phyloP scores from a whole-genome alignment of 2,797 vertebrate genomes.

The Clarias laeviceps region DNA sequence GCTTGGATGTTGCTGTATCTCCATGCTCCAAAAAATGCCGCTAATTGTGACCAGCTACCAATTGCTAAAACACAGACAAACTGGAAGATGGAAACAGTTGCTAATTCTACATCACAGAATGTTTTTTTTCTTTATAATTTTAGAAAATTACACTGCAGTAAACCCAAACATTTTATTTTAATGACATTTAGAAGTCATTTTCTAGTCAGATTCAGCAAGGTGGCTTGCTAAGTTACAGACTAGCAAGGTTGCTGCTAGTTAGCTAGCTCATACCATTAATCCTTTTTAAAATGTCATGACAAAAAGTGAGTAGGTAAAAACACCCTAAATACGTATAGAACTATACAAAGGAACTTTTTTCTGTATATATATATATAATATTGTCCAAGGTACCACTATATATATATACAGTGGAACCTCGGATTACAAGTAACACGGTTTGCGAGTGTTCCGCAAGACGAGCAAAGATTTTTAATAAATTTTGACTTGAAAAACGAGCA shows the following conservation, averaged over 20 bases:
- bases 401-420: too few species aligned
- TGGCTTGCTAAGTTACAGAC: conserved; percentile 2
- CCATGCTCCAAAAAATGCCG: background rate
- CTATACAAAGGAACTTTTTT: too few species aligned
- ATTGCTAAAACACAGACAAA: background rate
- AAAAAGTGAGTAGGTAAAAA: too few species aligned
- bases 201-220: background rate
- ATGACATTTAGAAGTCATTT: background rate
- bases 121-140: background rate
- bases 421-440: too few species aligned
- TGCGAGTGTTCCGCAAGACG: too few species aligned
- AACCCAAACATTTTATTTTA: background rate
- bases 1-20: background rate
- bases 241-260: background rate
- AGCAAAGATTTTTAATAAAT: too few species aligned
- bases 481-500: too few species aligned
- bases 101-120: background rate
- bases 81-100: background rate
- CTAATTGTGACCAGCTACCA: background rate
- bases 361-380: too few species aligned
- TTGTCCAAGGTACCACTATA: too few species aligned
- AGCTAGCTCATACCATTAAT: background rate
- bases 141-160: background rate
- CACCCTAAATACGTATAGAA: too few species aligned
- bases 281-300: too few species aligned